Conservation (phyloP, 2,888 invertebrate genomes). For the Mayetiola destructor region DNA sequence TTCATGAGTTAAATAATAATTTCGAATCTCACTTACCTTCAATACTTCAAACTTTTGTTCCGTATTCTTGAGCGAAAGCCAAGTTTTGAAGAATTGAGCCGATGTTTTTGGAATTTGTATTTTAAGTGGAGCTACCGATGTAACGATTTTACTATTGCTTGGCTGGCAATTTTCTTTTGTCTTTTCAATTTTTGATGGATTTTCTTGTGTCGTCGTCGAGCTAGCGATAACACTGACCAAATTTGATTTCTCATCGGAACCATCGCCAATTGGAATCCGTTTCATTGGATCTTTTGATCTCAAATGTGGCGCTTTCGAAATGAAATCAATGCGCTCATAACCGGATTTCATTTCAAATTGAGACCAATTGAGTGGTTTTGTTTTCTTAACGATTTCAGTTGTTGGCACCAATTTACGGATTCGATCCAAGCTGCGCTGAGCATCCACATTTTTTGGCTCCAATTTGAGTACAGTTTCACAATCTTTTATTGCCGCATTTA, state of each 20-base stretch:
- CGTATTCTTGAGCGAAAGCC: constrained; percentile 28
- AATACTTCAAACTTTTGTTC: constrained; percentile 30
- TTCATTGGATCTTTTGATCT: constrained; percentile 25
- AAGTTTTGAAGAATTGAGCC: constrained; percentile 31
- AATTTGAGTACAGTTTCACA: constrained; percentile 51
- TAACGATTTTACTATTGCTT: neutral
- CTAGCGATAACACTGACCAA: no score
- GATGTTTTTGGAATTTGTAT: constrained; percentile 26
- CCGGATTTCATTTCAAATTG: constrained; percentile 18
- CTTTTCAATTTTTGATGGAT: neutral
- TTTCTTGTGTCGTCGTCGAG: neutral
- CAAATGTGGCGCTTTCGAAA: constrained; percentile 28
- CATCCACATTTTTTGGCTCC: constrained; percentile 57
- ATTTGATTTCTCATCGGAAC: no score
- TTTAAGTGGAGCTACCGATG: neutral
- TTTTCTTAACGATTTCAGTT: neutral
- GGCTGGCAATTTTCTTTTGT: neutral
- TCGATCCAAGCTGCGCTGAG: neutral
- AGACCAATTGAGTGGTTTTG: constrained; percentile 14
- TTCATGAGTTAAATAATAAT: neutral
- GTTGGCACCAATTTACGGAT: neutral
- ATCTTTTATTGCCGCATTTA: constrained; percentile 56
- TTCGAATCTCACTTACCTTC: constrained; percentile 22
- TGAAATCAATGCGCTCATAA: constrained; percentile 26
- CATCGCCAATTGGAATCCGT: neutral